Conservation (phyloP, 1,140 invertebrate genomes). For the Drosophila nasuta region DNA sequence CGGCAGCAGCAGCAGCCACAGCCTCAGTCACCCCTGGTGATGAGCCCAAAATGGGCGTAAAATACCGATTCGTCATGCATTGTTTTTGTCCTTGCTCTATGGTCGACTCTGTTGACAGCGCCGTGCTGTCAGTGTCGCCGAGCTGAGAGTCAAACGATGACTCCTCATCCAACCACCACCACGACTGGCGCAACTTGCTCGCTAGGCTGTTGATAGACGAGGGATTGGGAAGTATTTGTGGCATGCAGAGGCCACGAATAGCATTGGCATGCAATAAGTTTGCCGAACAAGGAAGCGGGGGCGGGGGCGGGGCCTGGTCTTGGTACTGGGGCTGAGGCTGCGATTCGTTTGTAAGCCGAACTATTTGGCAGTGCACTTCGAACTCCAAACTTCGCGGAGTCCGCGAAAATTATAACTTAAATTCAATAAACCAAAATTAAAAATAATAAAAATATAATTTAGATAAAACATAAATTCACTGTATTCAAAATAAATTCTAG, state of each 20-base stretch:
- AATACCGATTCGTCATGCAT: slow-evolving; percentile 82
- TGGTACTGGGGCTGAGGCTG: background rate
- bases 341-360: background rate
- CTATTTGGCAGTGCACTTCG: slow-evolving; percentile 13
- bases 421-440: background rate
- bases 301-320: slow-evolving; percentile 1
- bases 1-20: slow-evolving; percentile 32
- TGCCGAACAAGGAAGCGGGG: background rate
- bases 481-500: too few species aligned
- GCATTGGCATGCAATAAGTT: slow-evolving; percentile 48
- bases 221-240: slow-evolving; percentile 35
- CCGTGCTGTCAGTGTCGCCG: slow-evolving; percentile 45
- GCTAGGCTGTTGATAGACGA: background rate
- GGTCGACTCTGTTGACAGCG: slow-evolving; percentile 59
- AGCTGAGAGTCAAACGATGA: slow-evolving; percentile 5
- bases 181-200: background rate
- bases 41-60: slow-evolving; percentile 72
- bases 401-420: background rate
- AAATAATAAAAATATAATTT: slow-evolving; percentile 5
- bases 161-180: slow-evolving; percentile 16
- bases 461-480: background rate
- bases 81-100: slow-evolving; percentile 63
- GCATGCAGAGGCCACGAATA: slow-evolving; percentile 42
- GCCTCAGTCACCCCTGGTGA: slow-evolving; percentile 38
- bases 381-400: background rate